A percentile compares a stretch with the other conserved stretches of the same genome.
phyloP scores from a whole-genome alignment of 2,113 vertebrate species.

The Xyliphius kryptos region DNA sequence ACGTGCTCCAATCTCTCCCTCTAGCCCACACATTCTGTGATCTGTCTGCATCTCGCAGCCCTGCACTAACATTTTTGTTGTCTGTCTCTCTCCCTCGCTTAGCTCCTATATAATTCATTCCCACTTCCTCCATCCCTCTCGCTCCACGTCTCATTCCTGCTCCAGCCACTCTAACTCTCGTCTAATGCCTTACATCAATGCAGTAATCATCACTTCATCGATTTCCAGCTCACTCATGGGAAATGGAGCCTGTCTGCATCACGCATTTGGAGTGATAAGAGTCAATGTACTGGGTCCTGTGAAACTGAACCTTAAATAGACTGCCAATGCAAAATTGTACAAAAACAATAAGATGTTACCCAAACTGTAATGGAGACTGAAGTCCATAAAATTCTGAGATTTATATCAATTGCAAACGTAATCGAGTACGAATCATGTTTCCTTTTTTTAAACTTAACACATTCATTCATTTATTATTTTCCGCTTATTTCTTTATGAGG shows the following conservation, averaged over 20 bases:
- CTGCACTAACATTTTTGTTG: neutral
- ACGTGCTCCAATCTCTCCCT: neutral
- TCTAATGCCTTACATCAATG: conserved; percentile 22
- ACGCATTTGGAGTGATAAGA: conserved; percentile 32
- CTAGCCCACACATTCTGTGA: neutral
- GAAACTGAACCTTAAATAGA: conserved; percentile 12
- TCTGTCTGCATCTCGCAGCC: neutral
- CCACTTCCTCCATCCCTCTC: neutral
- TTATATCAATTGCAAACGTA: too few species aligned
- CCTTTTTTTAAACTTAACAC: too few species aligned
- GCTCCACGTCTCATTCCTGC: neutral
- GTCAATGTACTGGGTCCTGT: conserved; percentile 25
- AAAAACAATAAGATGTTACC: too few species aligned
- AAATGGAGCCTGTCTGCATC: conserved; percentile 31
- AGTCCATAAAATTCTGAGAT: too few species aligned
- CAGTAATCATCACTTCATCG: conserved; percentile 23
- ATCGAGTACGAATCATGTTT: too few species aligned
- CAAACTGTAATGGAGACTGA: too few species aligned
- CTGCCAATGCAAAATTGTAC: too few species aligned
- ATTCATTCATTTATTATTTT: too few species aligned
- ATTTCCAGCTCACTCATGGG: conserved; percentile 9
- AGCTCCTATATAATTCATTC: conserved; percentile 15
- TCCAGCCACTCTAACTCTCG: conserved; percentile 1
- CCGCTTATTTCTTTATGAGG: too few species aligned
- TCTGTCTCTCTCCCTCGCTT: neutral